phyloP scores from a whole-genome alignment of 2,113 vertebrate genomes.

The Ceuthmochares aereus region DNA sequence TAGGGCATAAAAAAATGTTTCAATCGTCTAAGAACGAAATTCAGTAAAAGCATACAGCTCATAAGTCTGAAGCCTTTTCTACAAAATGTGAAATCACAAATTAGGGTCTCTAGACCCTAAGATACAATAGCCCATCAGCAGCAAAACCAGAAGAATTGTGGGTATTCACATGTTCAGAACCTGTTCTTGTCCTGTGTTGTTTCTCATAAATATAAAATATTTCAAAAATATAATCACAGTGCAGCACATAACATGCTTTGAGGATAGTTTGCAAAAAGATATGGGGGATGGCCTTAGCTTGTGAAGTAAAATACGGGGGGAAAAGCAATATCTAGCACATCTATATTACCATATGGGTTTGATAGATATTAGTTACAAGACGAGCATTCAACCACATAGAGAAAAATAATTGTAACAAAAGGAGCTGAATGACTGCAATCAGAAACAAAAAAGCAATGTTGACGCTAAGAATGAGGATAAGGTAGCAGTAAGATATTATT shows the following conservation, averaged over 20 bases:
- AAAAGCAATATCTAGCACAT: not conserved
- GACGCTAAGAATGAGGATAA: not conserved
- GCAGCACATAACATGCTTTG: not conserved
- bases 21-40: not conserved
- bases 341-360: not conserved
- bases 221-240: not conserved
- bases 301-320: not conserved
- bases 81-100: not conserved
- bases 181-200: not conserved
- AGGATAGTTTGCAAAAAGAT: not conserved
- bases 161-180: not conserved
- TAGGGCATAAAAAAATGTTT: not conserved
- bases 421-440: not conserved
- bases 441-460: not conserved
- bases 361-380: not conserved
- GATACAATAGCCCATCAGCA: not conserved
- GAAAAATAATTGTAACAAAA: conserved; percentile 8
- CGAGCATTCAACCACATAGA: not conserved
- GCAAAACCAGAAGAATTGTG: not conserved
- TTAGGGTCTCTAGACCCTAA: not conserved
- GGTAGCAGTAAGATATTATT: not conserved
- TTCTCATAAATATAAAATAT: not conserved
- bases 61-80: not conserved
- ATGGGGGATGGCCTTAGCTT: not conserved
- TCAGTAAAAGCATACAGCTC: not conserved